Conservation (phyloP, 2,888 invertebrate species). For the Mermis nigrescens region DNA sequence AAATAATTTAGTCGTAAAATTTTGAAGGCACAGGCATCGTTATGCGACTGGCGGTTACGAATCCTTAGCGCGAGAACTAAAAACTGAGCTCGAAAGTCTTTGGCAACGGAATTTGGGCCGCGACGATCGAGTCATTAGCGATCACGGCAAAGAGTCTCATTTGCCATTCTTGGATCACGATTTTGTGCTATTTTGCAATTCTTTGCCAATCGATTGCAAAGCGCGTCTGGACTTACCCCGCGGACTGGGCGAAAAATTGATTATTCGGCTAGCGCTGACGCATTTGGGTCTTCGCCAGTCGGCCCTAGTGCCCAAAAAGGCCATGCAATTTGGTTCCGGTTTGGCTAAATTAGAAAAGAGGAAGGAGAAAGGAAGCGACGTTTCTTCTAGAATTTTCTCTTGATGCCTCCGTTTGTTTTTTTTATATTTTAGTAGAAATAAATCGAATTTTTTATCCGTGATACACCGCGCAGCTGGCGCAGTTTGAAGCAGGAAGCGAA, state of each 20-base stretch:
- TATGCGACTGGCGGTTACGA: background rate
- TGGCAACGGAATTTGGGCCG: constrained; percentile 74
- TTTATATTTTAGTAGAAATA: no score
- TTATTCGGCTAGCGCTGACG: constrained; percentile 45
- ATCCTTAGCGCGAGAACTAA: constrained; percentile 37
- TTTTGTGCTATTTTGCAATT: constrained; percentile 39
- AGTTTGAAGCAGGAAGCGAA: no score
- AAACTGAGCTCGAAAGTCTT: constrained; percentile 62
- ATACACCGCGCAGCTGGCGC: no score
- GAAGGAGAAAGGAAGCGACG: constrained; percentile 63
- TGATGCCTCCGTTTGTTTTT: no score
- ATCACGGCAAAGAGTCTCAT: constrained; percentile 55
- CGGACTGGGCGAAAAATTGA: constrained; percentile 78
- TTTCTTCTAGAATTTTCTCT: constrained; percentile 38
- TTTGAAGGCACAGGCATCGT: background rate
- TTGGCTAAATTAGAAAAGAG: constrained; percentile 58
- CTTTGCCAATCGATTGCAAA: constrained; percentile 13
- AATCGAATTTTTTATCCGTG: no score
- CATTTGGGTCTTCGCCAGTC: constrained; percentile 30
- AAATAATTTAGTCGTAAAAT: no score
- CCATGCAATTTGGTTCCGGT: constrained; percentile 86
- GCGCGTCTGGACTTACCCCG: constrained; percentile 25
- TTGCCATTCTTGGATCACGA: constrained; percentile 48
- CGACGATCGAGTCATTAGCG: constrained; percentile 70
- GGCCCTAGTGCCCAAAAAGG: constrained; percentile 57